Evolutionary conservation across 53 echinoderm and acorn worm genomes (phyloP).

Genomic region (Pentamera pediparva): DNA sequence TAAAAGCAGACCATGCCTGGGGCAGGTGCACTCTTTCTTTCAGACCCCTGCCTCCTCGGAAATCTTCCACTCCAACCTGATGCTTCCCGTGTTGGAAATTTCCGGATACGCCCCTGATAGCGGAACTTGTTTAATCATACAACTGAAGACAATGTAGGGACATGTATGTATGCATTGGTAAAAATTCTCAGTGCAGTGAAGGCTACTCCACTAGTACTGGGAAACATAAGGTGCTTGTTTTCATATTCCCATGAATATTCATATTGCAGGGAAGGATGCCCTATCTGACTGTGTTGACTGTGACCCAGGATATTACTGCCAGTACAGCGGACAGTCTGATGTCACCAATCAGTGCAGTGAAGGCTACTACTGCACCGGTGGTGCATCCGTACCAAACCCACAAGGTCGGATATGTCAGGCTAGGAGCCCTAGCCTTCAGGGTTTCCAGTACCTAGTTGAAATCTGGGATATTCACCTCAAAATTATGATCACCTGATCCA

Average conservation of each 20-base stretch:
- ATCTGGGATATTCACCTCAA: too few relatives aligned
- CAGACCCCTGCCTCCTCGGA: too few relatives aligned
- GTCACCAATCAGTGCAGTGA: slow-evolving; percentile 64
- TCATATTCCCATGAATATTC: not conserved
- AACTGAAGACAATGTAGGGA: too few relatives aligned
- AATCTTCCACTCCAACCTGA: not conserved
- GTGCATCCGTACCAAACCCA: slow-evolving; percentile 75
- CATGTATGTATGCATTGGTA: too few relatives aligned
- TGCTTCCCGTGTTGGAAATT: not conserved
- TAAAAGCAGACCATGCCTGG: too few relatives aligned
- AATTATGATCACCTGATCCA: not conserved
- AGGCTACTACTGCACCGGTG: slow-evolving; percentile 75
- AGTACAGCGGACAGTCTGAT: slow-evolving; percentile 73
- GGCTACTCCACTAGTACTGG: too few relatives aligned
- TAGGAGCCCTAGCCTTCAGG: too few relatives aligned
- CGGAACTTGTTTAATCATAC: not conserved
- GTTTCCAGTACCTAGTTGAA: too few relatives aligned
- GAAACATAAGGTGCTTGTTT: not conserved
- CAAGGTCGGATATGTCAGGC: too few relatives aligned
- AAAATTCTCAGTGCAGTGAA: too few relatives aligned
- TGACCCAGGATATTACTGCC: slow-evolving; percentile 91
- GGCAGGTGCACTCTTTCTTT: too few relatives aligned
- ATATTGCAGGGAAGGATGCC: slow-evolving; percentile 62
- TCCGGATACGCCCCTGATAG: not conserved
- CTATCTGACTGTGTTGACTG: slow-evolving; percentile 66